Conservation (phyloP, 2,888 invertebrate genomes). For the Andrena trimmerana region DNA sequence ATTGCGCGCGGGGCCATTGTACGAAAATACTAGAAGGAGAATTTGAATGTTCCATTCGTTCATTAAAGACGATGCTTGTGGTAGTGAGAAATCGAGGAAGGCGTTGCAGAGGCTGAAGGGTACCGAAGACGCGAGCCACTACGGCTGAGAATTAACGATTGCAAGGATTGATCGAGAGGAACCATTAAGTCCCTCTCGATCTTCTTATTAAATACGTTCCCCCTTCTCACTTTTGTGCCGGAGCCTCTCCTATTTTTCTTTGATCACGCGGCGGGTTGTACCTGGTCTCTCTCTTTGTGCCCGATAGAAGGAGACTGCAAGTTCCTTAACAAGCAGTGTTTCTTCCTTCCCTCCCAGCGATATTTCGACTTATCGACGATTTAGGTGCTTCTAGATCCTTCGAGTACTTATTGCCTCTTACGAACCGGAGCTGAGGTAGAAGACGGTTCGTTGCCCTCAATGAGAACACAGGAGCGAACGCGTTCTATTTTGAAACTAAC, state of each 20-base stretch:
- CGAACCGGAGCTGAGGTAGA: not conserved
- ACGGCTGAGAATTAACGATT: conserved; percentile 10
- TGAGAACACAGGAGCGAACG: not conserved
- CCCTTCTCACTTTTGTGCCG: conserved; percentile 2
- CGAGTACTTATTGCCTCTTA: conserved; percentile 13
- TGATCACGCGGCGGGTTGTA: conserved; percentile 1
- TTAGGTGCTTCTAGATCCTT: conserved; percentile 13
- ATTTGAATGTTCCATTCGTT: conserved; percentile 2
- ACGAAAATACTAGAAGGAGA: not conserved
- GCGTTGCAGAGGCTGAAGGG: not conserved
- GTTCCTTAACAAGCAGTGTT: conserved; percentile 21
- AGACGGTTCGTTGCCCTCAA: not conserved
- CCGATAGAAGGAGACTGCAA: conserved; percentile 5
- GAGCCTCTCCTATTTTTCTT: conserved; percentile 12
- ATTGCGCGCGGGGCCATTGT: not conserved
- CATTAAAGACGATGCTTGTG: not conserved
- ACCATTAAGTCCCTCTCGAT: conserved; percentile 6
- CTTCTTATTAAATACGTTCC: conserved; percentile 29
- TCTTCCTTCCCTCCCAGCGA: not conserved
- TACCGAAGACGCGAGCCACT: conserved; percentile 7
- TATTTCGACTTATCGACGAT: conserved; percentile 35
- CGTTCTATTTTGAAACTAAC: too few relatives aligned
- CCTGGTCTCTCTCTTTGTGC: conserved; percentile 24
- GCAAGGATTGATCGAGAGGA: conserved; percentile 15
- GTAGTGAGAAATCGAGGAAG: not conserved